Base-by-base conservation (phyloP, 2,888 invertebrate genomes). In the Thymelicus sylvestris region DNA sequence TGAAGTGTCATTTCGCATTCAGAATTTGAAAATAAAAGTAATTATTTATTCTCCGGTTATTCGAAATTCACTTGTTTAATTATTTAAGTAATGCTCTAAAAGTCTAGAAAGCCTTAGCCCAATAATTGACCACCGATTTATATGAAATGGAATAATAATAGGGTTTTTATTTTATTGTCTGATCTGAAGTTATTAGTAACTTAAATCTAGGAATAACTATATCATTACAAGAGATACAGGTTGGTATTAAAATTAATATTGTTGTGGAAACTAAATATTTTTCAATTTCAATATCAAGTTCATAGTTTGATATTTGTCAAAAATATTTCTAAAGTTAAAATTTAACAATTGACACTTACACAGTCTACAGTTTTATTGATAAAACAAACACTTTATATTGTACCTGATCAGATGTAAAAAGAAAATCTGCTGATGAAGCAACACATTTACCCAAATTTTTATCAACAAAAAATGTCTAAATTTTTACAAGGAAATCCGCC, bases 401-500 rank as follows among this genome's bases (percentile, higher is more conserved):
- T 44, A 12, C 3, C 44, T 44, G 44, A 44, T 12, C 12, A 0
- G 7, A 41, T 41, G 0, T 44, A 10, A 12, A 31, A 44, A 44
- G 7, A 12, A 44, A 44, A 1, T 12, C 44, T 44, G 12, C 12
- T 44, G 10, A 44, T 44, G 12, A 44, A 8, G 0, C 44, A 44
- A 44, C 12, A 44, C 10, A 19, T 52, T 10, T 52, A 52, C 24
- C 12, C 24, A 12, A n/a, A n/a, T 0, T 59, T n/a, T n/a, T 38
- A 7, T 38, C 13, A 2, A n/a, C 7, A 38, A 44, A 31, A 12
- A 66, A 60, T 52, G 72, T 74, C 80, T 83, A 79, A 86, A 84
- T 83, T 83, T 81, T 80, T 81, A 83, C 80, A 81, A 72, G 82
- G 77, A 83, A 78, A 82, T 78, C 80, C 81, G 69, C 85, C 89